Evolutionary conservation across 2,797 vertebrate genomes (phyloP).

Genomic region (Helicolenus hilgendorfi): DNA sequence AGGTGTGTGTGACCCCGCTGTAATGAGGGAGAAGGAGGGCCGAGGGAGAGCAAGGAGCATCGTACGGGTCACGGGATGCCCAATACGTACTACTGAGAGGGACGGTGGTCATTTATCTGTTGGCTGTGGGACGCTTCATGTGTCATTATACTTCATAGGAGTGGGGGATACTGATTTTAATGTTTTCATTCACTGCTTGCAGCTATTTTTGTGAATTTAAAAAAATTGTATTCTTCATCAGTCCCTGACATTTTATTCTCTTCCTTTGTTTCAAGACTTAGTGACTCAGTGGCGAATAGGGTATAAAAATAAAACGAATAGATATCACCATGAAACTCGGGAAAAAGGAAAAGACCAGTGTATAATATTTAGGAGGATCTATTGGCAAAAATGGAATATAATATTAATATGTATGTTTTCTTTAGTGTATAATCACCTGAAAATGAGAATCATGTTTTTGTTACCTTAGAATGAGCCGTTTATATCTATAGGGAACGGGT

Average conservation of each 20-base stretch:
- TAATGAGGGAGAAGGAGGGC: conserved; percentile 70
- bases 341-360: too few relatives aligned
- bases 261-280: not conserved
- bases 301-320: too few relatives aligned
- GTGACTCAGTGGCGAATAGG: too few relatives aligned
- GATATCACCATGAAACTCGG: too few relatives aligned
- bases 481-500: too few relatives aligned
- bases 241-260: not conserved
- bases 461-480: too few relatives aligned
- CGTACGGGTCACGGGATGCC: conserved; percentile 24
- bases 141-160: not conserved
- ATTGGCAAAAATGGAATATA: too few relatives aligned
- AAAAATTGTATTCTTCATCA: not conserved
- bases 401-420: too few relatives aligned
- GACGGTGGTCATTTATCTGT: conserved; percentile 36
- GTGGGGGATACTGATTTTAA: not conserved
- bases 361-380: too few relatives aligned
- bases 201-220: not conserved
- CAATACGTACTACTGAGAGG: conserved; percentile 12
- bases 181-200: not conserved
- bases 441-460: too few relatives aligned
- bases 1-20: conserved; percentile 61
- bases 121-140: not conserved
- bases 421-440: too few relatives aligned
- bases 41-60: conserved; percentile 38